These are phyloP conservation scores for Paralichthys olivaceus DNA, from an alignment of 2,113 vertebrate species.

Conservation along the genomic window DNA sequence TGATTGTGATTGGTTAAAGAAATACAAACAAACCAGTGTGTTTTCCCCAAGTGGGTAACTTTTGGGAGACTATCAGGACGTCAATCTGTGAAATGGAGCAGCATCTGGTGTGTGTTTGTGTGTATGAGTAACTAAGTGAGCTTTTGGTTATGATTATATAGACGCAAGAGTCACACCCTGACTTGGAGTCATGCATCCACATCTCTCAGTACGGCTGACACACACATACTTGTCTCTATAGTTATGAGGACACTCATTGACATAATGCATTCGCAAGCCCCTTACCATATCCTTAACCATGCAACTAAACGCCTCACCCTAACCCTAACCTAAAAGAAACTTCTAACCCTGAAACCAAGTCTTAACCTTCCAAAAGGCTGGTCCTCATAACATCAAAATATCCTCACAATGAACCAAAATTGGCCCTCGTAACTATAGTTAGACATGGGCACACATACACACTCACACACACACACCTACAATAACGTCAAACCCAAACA, in stretches of 20 bases:
- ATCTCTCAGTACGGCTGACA: slow-evolving; percentile 3
- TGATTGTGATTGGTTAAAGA: background rate
- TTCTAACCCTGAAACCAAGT: too few relatives aligned
- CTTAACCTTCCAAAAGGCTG: too few relatives aligned
- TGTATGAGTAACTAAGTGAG: background rate
- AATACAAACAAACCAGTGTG: background rate
- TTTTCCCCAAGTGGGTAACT: too few relatives aligned
- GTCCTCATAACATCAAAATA: too few relatives aligned
- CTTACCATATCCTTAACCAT: too few relatives aligned
- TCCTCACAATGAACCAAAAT: too few relatives aligned
- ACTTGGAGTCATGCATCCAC: slow-evolving; percentile 32
- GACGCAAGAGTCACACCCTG: slow-evolving; percentile 51
- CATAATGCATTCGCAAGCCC: too few relatives aligned
- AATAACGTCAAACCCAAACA: slow-evolving; percentile 12
- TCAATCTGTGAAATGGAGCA: slow-evolving; percentile 31
- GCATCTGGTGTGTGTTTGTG: slow-evolving; percentile 42
- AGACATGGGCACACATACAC: background rate
- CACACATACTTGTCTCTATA: background rate
- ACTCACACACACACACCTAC: background rate
- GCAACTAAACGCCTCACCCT: too few relatives aligned
- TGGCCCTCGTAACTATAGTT: background rate
- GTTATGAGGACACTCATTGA: background rate
- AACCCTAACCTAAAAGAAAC: too few relatives aligned
- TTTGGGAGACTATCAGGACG: background rate
- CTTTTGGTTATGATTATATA: slow-evolving; percentile 56